Percentiles rank a stretch among this genome's conserved stretches.
These are phyloP conservation scores for Lobophora halterata DNA, from an alignment of 2,888 invertebrate genomes.

Conservation along the genomic window DNA sequence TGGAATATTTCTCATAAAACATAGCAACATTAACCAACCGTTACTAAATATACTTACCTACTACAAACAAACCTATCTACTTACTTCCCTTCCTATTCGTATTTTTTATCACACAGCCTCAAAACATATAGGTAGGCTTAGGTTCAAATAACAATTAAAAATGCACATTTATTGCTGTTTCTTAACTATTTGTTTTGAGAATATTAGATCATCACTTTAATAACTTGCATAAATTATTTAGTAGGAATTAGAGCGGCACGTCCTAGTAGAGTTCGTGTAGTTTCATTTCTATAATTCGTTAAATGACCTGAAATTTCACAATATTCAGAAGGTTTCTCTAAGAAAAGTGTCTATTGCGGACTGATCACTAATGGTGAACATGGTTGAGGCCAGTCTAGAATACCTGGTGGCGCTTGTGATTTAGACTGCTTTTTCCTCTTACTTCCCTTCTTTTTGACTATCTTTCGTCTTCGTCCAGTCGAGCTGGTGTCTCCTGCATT, in stretches of 20 bases:
- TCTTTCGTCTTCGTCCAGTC: constrained; percentile 26
- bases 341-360: neutral
- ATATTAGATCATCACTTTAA: constrained; percentile 12
- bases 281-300: constrained; percentile 8
- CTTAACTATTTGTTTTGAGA: too few species aligned
- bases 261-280: constrained; percentile 6
- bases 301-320: constrained; percentile 14
- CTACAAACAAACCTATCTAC: too few species aligned
- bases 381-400: constrained; percentile 20
- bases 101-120: too few species aligned
- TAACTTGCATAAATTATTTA: constrained; percentile 8
- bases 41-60: too few species aligned
- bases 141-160: too few species aligned
- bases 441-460: constrained; percentile 36
- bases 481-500: constrained; percentile 8
- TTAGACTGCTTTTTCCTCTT: constrained; percentile 34
- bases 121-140: too few species aligned
- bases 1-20: too few species aligned
- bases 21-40: too few species aligned
- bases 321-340: constrained; percentile 5
- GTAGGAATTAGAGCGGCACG: constrained; percentile 10
- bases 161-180: too few species aligned
- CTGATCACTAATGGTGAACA: constrained; percentile 2
- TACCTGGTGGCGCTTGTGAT: constrained; percentile 28
- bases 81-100: too few species aligned